Evolutionary conservation across 2,888 invertebrate species (phyloP).

Genomic region (Nysson spinosus): DNA sequence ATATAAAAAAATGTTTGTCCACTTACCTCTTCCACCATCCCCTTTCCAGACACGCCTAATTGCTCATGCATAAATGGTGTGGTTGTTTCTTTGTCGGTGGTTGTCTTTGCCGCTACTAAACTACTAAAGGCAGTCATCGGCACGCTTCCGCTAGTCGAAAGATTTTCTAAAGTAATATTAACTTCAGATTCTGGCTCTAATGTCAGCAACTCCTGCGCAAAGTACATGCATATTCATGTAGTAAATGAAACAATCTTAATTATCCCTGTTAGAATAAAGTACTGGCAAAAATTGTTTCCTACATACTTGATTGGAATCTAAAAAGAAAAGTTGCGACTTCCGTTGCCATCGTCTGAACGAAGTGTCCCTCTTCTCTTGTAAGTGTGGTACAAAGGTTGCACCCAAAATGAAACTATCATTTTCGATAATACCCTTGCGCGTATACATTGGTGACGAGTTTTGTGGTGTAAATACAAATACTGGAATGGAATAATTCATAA

Average conservation of each 20-base stretch:
- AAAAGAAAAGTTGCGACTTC: conserved; percentile 81
- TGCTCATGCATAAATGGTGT: conserved; percentile 70
- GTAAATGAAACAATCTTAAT: not conserved
- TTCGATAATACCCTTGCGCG: conserved; percentile 77
- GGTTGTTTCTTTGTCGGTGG: conserved; percentile 61
- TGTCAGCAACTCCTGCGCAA: conserved; percentile 78
- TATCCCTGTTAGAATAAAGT: no score
- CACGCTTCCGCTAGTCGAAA: conserved; percentile 69
- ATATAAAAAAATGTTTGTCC: conserved; percentile 5
- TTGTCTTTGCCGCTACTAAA: conserved; percentile 75
- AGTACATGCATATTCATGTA: not conserved
- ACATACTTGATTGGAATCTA: conserved; percentile 81
- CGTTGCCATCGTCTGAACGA: conserved; percentile 79
- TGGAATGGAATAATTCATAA: conserved; percentile 63
- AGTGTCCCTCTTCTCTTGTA: conserved; percentile 70
- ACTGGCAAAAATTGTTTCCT: not conserved
- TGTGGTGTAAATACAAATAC: conserved; percentile 83
- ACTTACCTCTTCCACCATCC: conserved; percentile 78
- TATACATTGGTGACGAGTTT: conserved; percentile 80
- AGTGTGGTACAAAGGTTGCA: conserved; percentile 81
- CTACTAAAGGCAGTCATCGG: conserved; percentile 78
- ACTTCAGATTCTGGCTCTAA: conserved; percentile 77
- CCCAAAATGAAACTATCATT: conserved; percentile 76
- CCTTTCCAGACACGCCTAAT: conserved; percentile 75
- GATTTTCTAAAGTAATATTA: conserved; percentile 71